A percentile compares a stretch with the other conserved stretches of the same genome.
Conservation (phyloP, 2,797 vertebrate genomes). For the Anableps anableps region DNA sequence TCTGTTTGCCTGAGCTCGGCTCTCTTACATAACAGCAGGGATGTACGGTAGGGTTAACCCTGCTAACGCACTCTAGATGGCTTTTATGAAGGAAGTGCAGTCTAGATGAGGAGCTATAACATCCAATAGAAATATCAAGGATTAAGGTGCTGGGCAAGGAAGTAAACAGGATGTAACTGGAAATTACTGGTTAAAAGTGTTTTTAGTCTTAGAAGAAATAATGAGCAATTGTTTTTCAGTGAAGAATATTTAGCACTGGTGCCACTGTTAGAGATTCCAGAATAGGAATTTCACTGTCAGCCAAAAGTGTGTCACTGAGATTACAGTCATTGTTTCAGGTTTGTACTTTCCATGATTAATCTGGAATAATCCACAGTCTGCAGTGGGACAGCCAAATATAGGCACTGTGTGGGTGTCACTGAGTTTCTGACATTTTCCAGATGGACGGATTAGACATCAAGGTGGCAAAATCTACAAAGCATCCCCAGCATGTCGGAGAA, state of each 20-base stretch:
- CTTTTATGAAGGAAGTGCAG: conserved; percentile 26
- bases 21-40: conserved; percentile 47
- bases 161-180: too few relatives aligned
- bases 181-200: neutral
- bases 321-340: conserved; percentile 31
- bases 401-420: conserved; percentile 47
- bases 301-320: conserved; percentile 34
- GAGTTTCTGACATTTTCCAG: conserved; percentile 63
- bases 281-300: conserved; percentile 25
- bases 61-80: conserved; percentile 27
- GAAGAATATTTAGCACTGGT: neutral
- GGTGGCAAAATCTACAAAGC: conserved; percentile 60
- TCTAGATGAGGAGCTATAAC: neutral
- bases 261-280: neutral
- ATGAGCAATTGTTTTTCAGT: too few relatives aligned
- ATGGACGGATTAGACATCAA: conserved; percentile 70
- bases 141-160: neutral
- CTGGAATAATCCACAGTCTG: conserved; percentile 67
- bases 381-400: conserved; percentile 48
- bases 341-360: conserved; percentile 63
- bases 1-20: conserved; percentile 54
- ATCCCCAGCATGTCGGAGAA: conserved; percentile 38
- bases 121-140: neutral
- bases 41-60: conserved; percentile 29
- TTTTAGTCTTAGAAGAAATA: neutral